Evolutionary conservation across 2,113 vertebrate species (phyloP).

Genomic region (Carollia perspicillata): DNA sequence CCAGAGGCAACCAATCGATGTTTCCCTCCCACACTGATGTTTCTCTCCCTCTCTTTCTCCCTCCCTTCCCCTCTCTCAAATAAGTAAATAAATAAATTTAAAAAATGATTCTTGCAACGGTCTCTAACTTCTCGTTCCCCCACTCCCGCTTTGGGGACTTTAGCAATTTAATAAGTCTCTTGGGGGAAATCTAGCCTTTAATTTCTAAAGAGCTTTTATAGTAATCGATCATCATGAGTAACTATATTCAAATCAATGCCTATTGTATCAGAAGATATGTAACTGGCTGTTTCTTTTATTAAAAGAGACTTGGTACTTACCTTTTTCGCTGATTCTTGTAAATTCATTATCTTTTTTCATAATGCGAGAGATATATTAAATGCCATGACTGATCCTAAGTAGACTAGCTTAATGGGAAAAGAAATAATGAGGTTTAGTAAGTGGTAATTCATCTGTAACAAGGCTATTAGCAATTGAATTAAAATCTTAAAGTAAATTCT

Average conservation of each 20-base stretch:
- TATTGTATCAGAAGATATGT: not conserved
- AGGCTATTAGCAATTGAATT: not conserved
- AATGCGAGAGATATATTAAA: not conserved
- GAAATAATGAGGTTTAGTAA: not conserved
- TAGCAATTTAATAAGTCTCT: not conserved
- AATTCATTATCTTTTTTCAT: not conserved
- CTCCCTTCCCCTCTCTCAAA: too few relatives aligned
- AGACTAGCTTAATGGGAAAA: not conserved
- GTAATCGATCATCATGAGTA: not conserved
- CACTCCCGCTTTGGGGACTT: not conserved
- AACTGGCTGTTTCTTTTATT: not conserved
- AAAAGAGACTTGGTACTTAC: not conserved
- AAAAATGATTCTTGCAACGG: not conserved
- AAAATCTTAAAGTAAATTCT: not conserved
- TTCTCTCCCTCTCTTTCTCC: too few relatives aligned
- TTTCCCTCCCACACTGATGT: too few relatives aligned
- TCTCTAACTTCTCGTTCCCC: not conserved
- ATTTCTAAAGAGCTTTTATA: not conserved
- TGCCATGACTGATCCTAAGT: not conserved
- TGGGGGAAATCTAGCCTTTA: constrained; percentile 9
- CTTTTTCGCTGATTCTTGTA: not conserved
- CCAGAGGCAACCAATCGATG: too few relatives aligned
- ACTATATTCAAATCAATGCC: not conserved
- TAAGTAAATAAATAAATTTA: too few relatives aligned
- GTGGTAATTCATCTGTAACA: not conserved